These are phyloP conservation scores for Ctenoplectra terminalis DNA, from an alignment of 1,140 invertebrate genomes.

Conservation along the genomic window DNA sequence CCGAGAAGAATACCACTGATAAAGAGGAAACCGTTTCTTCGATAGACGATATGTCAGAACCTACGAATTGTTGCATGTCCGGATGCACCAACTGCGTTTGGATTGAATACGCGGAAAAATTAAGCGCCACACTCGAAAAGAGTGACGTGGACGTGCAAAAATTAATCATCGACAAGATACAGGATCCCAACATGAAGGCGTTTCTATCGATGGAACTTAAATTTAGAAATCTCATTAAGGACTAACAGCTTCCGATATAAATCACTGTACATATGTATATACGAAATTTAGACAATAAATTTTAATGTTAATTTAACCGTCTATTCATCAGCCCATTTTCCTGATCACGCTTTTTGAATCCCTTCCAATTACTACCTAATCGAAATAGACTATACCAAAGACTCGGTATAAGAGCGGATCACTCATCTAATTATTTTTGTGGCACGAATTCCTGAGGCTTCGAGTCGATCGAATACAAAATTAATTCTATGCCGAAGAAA, in stretches of 20 bases:
- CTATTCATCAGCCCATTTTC: background rate
- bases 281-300: constrained; percentile 30
- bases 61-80: constrained; percentile 95
- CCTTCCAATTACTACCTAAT: constrained; percentile 30
- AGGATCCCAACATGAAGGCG: constrained; percentile 92
- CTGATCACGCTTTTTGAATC: constrained; percentile 9
- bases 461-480: too few relatives aligned
- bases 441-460: too few relatives aligned
- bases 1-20: constrained; percentile 7
- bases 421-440: too few relatives aligned
- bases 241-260: background rate
- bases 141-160: constrained; percentile 87
- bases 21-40: background rate
- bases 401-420: too few relatives aligned
- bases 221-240: constrained; percentile 72
- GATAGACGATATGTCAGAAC: constrained; percentile 83
- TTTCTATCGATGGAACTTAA: constrained; percentile 90
- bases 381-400: constrained; percentile 13
- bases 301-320: background rate
- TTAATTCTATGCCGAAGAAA: too few relatives aligned
- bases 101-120: constrained; percentile 94
- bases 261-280: constrained; percentile 33
- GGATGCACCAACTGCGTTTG: constrained; percentile 98
- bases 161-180: constrained; percentile 89
- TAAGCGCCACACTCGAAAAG: constrained; percentile 86